These are phyloP conservation scores for Diglossa cyanea DNA, from an alignment of 2,797 vertebrate species.

Conservation along the genomic window DNA sequence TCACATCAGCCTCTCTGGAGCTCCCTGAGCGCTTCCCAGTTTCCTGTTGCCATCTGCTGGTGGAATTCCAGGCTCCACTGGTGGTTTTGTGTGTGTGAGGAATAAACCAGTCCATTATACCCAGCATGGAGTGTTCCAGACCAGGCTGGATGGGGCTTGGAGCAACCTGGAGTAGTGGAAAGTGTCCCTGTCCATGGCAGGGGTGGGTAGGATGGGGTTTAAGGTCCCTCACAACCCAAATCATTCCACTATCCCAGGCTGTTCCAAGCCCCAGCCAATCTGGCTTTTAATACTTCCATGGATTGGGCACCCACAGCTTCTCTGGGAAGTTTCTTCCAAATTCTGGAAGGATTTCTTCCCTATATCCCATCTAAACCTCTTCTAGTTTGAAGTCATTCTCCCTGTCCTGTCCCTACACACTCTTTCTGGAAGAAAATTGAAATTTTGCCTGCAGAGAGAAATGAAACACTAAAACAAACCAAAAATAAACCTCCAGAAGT, in stretches of 20 bases:
- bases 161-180: background rate
- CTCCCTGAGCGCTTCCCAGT: background rate
- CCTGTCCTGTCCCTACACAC: background rate
- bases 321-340: background rate
- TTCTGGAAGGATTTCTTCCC: background rate
- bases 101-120: fast-evolving
- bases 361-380: background rate
- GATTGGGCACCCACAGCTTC: background rate
- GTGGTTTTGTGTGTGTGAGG: background rate
- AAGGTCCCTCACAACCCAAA: background rate
- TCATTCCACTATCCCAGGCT: fast-evolving
- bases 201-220: background rate
- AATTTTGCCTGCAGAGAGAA: background rate
- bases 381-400: background rate
- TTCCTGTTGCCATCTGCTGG: slow-evolving; percentile 64
- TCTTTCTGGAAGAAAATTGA: background rate
- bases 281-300: background rate
- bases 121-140: background rate
- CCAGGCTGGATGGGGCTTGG: fast-evolving
- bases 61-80: background rate
- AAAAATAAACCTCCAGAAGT: background rate
- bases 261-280: background rate
- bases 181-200: background rate
- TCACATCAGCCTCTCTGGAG: background rate
- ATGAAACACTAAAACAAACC: background rate